Evolutionary conservation across 2,888 invertebrate genomes (phyloP).

Genomic region (Acronicta psi): DNA sequence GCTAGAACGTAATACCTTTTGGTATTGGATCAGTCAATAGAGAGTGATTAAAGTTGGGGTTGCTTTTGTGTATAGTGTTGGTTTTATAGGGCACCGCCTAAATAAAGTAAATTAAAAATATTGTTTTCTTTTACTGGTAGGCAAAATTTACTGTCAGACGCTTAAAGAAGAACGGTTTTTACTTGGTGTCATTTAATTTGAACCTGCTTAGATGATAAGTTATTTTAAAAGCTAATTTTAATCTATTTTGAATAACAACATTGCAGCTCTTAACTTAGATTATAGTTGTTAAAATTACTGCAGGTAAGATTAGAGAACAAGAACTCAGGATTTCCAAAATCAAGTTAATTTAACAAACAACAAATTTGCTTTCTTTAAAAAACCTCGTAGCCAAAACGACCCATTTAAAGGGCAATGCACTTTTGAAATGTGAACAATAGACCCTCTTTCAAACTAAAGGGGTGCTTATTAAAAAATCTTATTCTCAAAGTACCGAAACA

Average conservation of each 20-base stretch:
- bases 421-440: conserved; percentile 64
- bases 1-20: conserved; percentile 43
- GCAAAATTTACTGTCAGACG: too few species aligned
- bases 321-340: not conserved
- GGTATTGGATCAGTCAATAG: conserved; percentile 32
- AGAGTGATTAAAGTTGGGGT: conserved; percentile 55
- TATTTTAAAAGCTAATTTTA: too few species aligned
- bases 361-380: conserved; percentile 13
- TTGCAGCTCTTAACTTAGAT: too few species aligned
- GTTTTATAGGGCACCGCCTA: conserved; percentile 37
- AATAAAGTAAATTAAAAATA: conserved; percentile 1
- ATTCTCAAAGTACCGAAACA: conserved; percentile 53
- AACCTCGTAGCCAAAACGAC: conserved; percentile 59
- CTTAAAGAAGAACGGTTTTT: too few species aligned
- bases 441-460: conserved; percentile 57
- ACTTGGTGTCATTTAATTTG: too few species aligned
- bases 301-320: too few species aligned
- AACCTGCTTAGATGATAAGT: too few species aligned
- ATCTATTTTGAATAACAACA: too few species aligned
- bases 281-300: too few species aligned
- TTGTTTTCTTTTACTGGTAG: conserved; percentile 53
- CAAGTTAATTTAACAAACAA: conserved; percentile 19
- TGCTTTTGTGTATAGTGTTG: conserved; percentile 47
- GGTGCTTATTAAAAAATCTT: conserved; percentile 51
- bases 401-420: conserved; percentile 71